Conservation (phyloP, 2,113 vertebrate species). For the Terrapene triunguis region DNA sequence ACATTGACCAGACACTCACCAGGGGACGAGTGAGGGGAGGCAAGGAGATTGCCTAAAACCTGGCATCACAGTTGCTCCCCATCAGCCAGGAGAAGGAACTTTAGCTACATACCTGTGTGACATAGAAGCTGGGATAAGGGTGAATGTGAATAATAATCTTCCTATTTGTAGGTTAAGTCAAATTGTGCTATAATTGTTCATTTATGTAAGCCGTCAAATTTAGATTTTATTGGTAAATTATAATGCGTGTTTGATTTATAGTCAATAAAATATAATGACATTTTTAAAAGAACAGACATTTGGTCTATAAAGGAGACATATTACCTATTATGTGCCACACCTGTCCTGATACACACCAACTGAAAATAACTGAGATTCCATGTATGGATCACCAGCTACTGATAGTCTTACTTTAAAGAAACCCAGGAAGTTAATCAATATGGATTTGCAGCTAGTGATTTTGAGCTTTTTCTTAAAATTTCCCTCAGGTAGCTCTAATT, state of each 20-base stretch:
- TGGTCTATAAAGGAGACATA: neutral
- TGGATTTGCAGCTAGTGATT: neutral
- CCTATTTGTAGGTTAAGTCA: neutral
- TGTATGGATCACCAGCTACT: neutral
- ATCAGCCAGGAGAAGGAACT: neutral
- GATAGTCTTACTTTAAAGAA: neutral
- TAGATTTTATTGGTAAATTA: neutral
- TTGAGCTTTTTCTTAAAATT: neutral
- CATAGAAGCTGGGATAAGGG: neutral
- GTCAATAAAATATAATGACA: neutral
- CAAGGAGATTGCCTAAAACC: neutral
- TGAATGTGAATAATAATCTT: neutral
- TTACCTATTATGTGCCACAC: neutral
- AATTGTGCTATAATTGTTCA: neutral
- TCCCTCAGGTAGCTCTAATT: neutral
- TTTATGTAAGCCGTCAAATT: neutral
- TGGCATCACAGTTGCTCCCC: neutral
- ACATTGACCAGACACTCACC: neutral
- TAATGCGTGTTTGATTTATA: neutral
- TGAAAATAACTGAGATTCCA: neutral
- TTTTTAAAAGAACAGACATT: neutral
- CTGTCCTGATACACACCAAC: neutral
- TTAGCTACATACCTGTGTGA: neutral
- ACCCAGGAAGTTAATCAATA: neutral
- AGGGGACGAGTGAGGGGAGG: neutral